Conservation (phyloP, 2,113 vertebrate species). For the Arenaria interpres region DNA sequence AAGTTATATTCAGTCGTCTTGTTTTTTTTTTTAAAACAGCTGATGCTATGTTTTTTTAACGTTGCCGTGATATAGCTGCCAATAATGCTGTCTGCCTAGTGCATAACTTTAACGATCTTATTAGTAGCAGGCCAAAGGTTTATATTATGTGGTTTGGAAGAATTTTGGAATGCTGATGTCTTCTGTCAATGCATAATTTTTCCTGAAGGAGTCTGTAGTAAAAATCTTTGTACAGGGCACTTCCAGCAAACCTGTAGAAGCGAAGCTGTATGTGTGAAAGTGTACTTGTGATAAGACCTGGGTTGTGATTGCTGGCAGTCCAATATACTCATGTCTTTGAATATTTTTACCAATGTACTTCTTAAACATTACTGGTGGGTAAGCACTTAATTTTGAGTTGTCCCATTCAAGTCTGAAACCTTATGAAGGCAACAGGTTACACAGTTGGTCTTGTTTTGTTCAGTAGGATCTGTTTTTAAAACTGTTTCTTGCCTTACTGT, state of each 20-base stretch:
- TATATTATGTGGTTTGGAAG: neutral
- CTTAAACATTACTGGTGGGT: neutral
- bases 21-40: neutral
- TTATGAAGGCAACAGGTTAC: neutral
- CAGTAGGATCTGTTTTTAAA: constrained; percentile 37
- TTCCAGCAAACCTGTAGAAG: neutral
- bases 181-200: neutral
- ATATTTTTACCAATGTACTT: constrained; percentile 2
- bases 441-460: constrained; percentile 18
- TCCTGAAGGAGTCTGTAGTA: neutral
- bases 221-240: neutral
- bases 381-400: constrained; percentile 22
- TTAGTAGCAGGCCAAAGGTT: constrained; percentile 2
- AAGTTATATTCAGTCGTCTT: neutral
- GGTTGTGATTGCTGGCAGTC: constrained; percentile 63
- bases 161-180: neutral
- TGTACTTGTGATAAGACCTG: neutral
- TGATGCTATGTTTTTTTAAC: neutral
- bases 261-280: neutral
- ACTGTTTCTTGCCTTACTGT: constrained; percentile 54
- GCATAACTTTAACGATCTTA: neutral
- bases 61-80: constrained; percentile 38
- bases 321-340: constrained; percentile 16
- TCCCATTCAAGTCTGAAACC: neutral
- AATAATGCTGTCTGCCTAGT: constrained; percentile 27